A percentile compares a stretch with the other conserved stretches of the same genome.
phyloP scores from a whole-genome alignment of 2,888 invertebrate genomes.

The Caenorhabditis sp. region DNA sequence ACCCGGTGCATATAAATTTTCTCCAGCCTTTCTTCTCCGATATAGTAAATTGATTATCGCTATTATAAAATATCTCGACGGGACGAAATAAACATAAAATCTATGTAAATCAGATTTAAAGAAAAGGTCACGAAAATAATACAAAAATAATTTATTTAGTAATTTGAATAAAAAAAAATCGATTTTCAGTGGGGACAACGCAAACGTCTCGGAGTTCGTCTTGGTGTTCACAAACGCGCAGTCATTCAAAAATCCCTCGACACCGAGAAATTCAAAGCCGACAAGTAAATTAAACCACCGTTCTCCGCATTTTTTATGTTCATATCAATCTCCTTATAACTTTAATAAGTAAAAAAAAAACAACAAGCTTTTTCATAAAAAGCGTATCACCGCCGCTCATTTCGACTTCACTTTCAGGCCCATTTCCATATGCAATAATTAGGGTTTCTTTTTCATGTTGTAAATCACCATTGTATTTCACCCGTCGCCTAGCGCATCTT shows the following conservation, averaged over 20 bases:
- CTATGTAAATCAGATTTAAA: no score
- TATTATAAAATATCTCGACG: no score
- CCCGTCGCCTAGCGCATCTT: no score
- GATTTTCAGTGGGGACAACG: slow-evolving; percentile 43
- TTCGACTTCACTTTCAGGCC: slow-evolving; percentile 1
- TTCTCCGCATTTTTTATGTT: background rate
- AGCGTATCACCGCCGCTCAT: background rate
- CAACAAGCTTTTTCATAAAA: background rate
- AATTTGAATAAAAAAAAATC: background rate
- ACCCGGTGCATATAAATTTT: no score
- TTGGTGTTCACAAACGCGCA: slow-evolving; percentile 42
- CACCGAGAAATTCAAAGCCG: slow-evolving; percentile 16
- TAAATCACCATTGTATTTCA: background rate
- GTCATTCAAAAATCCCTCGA: slow-evolving; percentile 28
- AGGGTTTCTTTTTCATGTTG: background rate
- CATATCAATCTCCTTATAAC: background rate
- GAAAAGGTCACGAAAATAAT: no score
- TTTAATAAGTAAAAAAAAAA: no score
- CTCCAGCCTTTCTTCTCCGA: no score
- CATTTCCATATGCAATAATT: background rate
- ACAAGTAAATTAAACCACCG: slow-evolving; percentile 10
- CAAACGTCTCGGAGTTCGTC: slow-evolving; percentile 36
- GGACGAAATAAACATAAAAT: no score
- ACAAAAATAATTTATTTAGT: background rate
- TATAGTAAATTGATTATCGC: no score